Evolutionary conservation across 2,797 vertebrate genomes (phyloP), one percentile per base, ranked within the genome.

Genomic region (Myotis vivesi): DNA sequence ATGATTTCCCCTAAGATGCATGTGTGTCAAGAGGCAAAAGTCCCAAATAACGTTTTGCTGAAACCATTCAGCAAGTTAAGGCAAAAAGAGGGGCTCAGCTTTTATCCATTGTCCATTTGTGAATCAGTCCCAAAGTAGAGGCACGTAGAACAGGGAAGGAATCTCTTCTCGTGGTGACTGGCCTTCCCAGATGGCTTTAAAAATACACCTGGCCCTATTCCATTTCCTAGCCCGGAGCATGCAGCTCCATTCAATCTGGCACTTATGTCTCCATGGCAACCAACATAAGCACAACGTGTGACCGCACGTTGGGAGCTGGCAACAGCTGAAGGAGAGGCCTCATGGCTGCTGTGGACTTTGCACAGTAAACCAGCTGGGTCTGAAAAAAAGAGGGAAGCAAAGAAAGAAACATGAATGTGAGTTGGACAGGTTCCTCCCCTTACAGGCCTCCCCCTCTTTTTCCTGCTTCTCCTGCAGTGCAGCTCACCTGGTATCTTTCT

Each of bases 151-250:
- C 19, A 36, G 75, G 30, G 8, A 49, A 55, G 23, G 71, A 68
- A 41, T 23, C 73, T 75, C 30, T 57, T 68, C 49, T 81, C 1
- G 0, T 57, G 73, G 81, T 44, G 84, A 59, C 16, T 0, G 51
- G 75, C 64, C 95, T 93, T 57, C 98, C 97, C 91, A 88, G 92
- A n/a, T 49, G 86, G 62, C 25, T 97, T 91, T 95, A 93, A 98
- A 98, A 98, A 98, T 94, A 87, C 33, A 53, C 96, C 89, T 92
- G 79, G 93, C 92, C 92, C 28, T 72, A 36, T 96, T 97, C 97
- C 97, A 64, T 96, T 94, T 95, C 93, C 92, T 97, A 97, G 96
- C 55, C 62, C 62, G 5, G 82, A 92, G 94, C 82, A 51, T n/a
- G 46, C 41, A 83, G 87, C 97, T 97, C 97, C 95, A 83, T 96